These are phyloP conservation scores for Brachyhypopomus gauderio DNA, from an alignment of 2,113 vertebrate genomes.

Conservation along the genomic window DNA sequence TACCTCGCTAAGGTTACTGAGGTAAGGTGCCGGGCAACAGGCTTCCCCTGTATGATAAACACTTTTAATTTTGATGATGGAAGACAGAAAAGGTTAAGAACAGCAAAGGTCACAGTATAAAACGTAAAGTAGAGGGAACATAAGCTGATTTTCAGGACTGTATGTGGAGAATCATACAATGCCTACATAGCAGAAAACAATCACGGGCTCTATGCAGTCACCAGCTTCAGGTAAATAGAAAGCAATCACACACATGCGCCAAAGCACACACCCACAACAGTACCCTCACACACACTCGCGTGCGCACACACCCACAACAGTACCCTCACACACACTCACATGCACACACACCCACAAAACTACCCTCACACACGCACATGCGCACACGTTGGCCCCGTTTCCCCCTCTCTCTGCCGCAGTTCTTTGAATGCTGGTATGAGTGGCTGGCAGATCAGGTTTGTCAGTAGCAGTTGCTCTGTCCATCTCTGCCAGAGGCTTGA, in stretches of 20 bases:
- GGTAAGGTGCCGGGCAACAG: neutral
- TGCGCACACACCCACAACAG: too few species aligned
- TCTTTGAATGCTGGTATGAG: conserved; percentile 17
- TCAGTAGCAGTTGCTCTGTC: neutral
- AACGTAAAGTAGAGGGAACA: too few species aligned
- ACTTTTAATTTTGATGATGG: too few species aligned
- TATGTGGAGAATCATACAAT: neutral
- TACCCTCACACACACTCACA: too few species aligned
- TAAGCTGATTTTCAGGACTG: conserved; percentile 7
- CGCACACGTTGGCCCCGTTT: neutral
- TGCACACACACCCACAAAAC: too few species aligned
- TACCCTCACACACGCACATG: neutral
- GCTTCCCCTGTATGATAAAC: neutral
- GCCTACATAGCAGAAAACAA: neutral
- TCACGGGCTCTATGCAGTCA: neutral
- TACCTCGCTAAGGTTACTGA: conserved; percentile 6
- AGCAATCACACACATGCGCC: neutral
- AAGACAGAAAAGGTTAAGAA: too few species aligned
- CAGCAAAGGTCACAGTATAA: too few species aligned
- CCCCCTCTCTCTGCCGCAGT: neutral
- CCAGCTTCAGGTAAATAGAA: neutral
- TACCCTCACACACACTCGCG: too few species aligned
- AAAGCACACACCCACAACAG: neutral
- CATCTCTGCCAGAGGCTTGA: too few species aligned
- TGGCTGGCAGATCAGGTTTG: conserved; percentile 15